Percentiles rank a stretch among this genome's conserved stretches.
These are phyloP conservation scores for Fregata magnificens DNA, from an alignment of 2,113 vertebrate species.

Conservation along the genomic window DNA sequence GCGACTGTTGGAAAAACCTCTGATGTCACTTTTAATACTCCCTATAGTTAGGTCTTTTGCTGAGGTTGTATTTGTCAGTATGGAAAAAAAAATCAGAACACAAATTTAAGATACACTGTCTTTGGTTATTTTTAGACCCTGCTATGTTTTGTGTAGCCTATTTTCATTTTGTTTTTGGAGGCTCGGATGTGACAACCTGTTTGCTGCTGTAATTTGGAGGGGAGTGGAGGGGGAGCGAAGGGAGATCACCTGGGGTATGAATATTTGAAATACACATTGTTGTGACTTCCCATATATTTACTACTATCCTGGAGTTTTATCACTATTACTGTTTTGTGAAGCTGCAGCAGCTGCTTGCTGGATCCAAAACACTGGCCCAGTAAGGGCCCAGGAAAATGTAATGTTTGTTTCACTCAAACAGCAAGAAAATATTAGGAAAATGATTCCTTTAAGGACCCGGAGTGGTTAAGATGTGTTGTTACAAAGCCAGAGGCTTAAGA, in stretches of 20 bases:
- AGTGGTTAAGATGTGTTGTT: background rate
- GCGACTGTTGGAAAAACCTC: background rate
- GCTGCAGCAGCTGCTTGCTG: background rate
- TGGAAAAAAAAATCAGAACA: background rate
- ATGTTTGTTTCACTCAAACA: background rate
- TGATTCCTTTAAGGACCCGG: background rate
- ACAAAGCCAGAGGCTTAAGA: background rate
- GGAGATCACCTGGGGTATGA: background rate
- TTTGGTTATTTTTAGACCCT: background rate
- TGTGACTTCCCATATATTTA: background rate
- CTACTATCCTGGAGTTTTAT: background rate
- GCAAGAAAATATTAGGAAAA: background rate
- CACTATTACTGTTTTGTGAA: background rate
- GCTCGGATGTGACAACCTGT: background rate
- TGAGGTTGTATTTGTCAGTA: background rate
- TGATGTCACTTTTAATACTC: background rate
- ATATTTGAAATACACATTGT: rapidly evolving
- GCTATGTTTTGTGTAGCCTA: background rate
- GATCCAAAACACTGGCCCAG: background rate
- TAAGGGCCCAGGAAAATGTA: background rate
- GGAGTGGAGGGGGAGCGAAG: background rate
- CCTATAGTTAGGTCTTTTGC: background rate
- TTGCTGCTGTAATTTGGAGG: background rate
- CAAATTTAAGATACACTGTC: background rate
- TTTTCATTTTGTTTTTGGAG: background rate